Evolutionary conservation across 30 jellyfish, hydroid and myxozoan species (phyloP), one percentile per base, ranked within the genome.

Genomic region (Chrysaora quinquecirrha): DNA sequence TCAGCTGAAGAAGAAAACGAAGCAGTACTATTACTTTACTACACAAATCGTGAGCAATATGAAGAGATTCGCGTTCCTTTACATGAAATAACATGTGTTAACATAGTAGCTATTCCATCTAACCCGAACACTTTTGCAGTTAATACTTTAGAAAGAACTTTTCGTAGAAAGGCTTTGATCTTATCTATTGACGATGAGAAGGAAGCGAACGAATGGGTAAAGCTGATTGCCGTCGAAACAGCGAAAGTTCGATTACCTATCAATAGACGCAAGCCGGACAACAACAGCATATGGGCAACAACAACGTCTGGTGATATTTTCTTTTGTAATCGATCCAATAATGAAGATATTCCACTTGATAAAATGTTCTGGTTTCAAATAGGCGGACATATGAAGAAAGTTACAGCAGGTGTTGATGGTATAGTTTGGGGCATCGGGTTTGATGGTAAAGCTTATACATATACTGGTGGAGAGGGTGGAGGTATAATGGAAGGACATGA

Each of bases 381-480:
- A 7, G 90, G 95, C 9, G 98, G 98, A 0, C 97, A 79, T 65
- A 43, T 93, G 82, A 80, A 71, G 84, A 43, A 21, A 32, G 95
- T 93, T 1, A 62, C 91, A 27, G 88, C 97, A 2, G 98, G 98
- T 48, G 83, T 43, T 24, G 89, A 73, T 48, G 96, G 91, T 20
- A 50, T 86, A 23, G 89, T 70, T 24, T 93, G 98, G 98, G 97
- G 84, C 1, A n/a, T 93, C 56, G 98, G 98, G 18, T 80, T 34
- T 46, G 98, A 93, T 63, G 98, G 98, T 0, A 71, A 50, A 24
- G 96, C 97, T 19, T 93, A 93, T 56, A 85, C 78, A 0, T 86
- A 87, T 47, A 47, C 80, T 48, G 97, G 90, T 6, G 95, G 95
- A 34, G 87, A 84, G 24, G 95, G 95, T 62, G 95, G 95, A 16